Conservation (phyloP, 2,888 invertebrate genomes). For the Drosophila paracracens region DNA sequence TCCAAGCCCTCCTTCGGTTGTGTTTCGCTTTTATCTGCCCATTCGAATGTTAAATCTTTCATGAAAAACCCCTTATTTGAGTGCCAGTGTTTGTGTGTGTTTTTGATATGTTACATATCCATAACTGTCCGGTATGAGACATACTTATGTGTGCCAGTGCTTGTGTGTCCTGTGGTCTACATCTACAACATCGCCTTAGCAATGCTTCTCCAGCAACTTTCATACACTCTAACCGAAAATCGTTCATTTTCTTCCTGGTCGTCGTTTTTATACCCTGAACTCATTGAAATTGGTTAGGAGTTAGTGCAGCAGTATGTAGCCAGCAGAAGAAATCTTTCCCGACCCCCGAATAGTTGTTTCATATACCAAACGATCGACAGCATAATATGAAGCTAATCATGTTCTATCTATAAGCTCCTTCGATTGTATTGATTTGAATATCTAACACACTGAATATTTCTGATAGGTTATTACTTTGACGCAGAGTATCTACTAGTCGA, state of each 20-base stretch:
- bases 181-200: slow-evolving; percentile 63
- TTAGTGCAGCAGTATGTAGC: not conserved
- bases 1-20: not conserved
- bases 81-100: slow-evolving; percentile 24
- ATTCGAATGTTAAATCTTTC: slow-evolving; percentile 85
- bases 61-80: slow-evolving; percentile 79
- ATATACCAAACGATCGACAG: not conserved
- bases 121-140: slow-evolving; percentile 52
- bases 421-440: not conserved
- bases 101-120: slow-evolving; percentile 54
- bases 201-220: slow-evolving; percentile 61
- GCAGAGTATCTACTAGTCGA: not conserved
- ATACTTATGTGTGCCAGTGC: slow-evolving; percentile 25
- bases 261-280: not conserved
- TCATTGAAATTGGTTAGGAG: not conserved
- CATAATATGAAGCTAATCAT: not conserved
- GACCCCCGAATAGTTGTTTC: not conserved
- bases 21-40: slow-evolving; percentile 66
- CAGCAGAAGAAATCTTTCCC: not conserved
- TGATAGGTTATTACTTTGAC: not conserved
- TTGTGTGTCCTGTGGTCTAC: slow-evolving; percentile 62
- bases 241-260: slow-evolving; percentile 48
- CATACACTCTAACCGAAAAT: slow-evolving; percentile 55
- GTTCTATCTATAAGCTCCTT: not conserved
- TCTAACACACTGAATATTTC: not conserved